phyloP scores from a whole-genome alignment of 1,140 invertebrate genomes.

The Anthonomus grandis region DNA sequence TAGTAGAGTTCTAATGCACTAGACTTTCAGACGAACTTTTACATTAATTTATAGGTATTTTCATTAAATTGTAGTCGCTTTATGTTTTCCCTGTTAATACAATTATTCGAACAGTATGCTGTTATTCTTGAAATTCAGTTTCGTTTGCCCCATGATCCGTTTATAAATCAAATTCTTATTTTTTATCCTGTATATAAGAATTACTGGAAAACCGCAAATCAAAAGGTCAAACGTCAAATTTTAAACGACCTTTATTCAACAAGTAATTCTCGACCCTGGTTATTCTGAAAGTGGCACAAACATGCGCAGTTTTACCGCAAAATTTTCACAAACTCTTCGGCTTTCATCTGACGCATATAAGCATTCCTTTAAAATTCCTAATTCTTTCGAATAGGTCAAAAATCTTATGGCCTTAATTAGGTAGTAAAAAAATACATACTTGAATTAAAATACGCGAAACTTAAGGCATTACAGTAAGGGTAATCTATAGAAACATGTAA shows the following conservation, averaged over 20 bases:
- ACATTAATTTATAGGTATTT: neutral
- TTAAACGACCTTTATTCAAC: conserved; percentile 8
- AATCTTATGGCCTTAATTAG: neutral
- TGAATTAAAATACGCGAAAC: neutral
- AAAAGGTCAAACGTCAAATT: conserved; percentile 8
- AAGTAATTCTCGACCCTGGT: neutral
- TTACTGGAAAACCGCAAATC: neutral
- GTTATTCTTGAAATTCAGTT: neutral
- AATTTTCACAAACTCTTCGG: neutral
- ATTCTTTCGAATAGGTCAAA: neutral
- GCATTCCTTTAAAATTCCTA: neutral
- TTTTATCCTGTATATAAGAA: neutral
- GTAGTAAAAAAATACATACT: neutral
- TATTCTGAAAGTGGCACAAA: conserved; percentile 5
- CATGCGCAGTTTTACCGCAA: conserved; percentile 5
- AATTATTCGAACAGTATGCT: too few relatives aligned
- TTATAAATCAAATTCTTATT: neutral
- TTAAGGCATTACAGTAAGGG: neutral
- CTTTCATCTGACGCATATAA: neutral
- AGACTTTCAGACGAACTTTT: too few relatives aligned
- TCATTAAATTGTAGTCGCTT: neutral
- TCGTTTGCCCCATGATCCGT: neutral
- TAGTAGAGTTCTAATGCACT: too few relatives aligned
- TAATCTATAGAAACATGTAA: neutral
- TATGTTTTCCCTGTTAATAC: neutral